Evolutionary conservation across 2,113 vertebrate genomes (phyloP).

Genomic region (Oreochromis tanganicae): DNA sequence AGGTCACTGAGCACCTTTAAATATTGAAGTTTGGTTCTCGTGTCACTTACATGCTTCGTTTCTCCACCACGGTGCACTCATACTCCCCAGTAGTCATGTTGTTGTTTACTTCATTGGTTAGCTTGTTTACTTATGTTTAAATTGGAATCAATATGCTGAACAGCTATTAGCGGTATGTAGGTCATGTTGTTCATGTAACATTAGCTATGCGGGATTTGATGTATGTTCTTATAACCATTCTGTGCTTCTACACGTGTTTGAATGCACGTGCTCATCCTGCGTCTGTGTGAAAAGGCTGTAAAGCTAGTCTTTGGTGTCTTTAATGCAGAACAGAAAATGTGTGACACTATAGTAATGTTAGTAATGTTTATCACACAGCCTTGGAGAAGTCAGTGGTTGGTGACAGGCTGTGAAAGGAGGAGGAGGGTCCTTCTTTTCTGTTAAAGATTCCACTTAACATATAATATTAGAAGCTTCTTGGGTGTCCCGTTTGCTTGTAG

Average conservation of each 20-base stretch:
- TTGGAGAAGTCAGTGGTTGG: conserved; percentile 10
- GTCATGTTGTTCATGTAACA: conserved; percentile 44
- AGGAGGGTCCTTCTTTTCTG: neutral
- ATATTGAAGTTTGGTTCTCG: neutral
- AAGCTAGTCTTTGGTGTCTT: neutral
- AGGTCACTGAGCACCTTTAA: too few species aligned
- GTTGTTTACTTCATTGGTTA: neutral
- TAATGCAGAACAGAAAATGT: neutral
- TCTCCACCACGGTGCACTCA: neutral
- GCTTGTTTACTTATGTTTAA: neutral
- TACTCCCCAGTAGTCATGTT: neutral
- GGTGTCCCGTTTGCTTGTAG: neutral
- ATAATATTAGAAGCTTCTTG: neutral
- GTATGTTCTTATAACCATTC: neutral
- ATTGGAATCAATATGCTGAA: conserved; percentile 10
- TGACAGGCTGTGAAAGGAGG: neutral
- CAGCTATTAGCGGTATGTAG: conserved; percentile 22
- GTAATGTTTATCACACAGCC: neutral
- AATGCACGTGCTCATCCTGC: neutral
- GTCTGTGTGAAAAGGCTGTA: neutral
- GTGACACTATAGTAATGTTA: neutral
- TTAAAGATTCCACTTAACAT: neutral
- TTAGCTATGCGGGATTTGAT: conserved; percentile 1
- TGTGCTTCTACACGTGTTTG: neutral
- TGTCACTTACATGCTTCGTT: neutral